Conservation (phyloP, 1,140 invertebrate species). For the Musca vetustissima region DNA sequence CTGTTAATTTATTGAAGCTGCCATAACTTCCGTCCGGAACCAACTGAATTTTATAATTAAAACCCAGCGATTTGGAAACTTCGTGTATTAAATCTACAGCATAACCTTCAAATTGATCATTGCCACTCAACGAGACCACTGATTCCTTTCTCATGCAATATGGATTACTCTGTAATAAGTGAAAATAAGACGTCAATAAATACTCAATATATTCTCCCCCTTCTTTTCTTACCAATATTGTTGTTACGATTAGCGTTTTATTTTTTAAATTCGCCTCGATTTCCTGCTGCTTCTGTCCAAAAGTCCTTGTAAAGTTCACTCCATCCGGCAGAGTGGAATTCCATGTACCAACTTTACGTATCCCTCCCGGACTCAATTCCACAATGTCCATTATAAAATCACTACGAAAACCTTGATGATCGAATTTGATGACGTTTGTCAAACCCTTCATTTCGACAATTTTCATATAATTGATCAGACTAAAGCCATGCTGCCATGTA, state of each 20-base stretch:
- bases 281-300: constrained; percentile 78
- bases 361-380: constrained; percentile 78
- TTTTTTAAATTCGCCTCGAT: constrained; percentile 87
- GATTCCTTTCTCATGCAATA: constrained; percentile 90
- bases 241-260: constrained; percentile 89
- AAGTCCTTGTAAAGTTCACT: constrained; percentile 87
- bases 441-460: constrained; percentile 90
- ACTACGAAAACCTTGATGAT: constrained; percentile 88
- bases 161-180: constrained; percentile 74
- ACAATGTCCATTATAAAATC: constrained; percentile 90
- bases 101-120: constrained; percentile 88
- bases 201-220: not conserved
- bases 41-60: constrained; percentile 85
- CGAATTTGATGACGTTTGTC: constrained; percentile 92
- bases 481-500: constrained; percentile 92
- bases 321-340: constrained; percentile 74
- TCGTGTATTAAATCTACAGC: constrained; percentile 84
- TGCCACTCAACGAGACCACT: constrained; percentile 75
- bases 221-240: constrained; percentile 75
- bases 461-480: constrained; percentile 97
- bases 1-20: constrained; percentile 70
- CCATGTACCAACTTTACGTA: constrained; percentile 86
- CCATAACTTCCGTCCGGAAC: constrained; percentile 83
- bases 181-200: constrained; percentile 8
- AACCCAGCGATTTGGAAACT: constrained; percentile 84